phyloP scores from a whole-genome alignment of 92 coral and sea anemone genomes.

The Porites lobata region DNA sequence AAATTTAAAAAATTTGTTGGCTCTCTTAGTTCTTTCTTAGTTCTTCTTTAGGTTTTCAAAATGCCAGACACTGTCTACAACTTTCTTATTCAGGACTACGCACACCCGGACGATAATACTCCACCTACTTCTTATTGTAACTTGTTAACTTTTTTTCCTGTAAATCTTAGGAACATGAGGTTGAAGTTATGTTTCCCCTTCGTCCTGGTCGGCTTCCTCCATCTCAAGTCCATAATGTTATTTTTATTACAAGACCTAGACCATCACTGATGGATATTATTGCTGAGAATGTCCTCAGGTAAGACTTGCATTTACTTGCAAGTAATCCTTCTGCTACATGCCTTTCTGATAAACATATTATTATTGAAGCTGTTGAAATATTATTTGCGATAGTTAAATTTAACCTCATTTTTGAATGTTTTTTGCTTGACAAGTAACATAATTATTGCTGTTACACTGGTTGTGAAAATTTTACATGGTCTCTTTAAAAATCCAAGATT shows the following conservation, averaged over 20 bases:
- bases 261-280: slow-evolving; percentile 96
- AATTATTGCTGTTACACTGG: too few relatives aligned
- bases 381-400: background rate
- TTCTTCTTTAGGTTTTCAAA: too few relatives aligned
- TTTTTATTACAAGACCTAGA: slow-evolving; percentile 95
- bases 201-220: slow-evolving; percentile 89
- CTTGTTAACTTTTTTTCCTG: background rate
- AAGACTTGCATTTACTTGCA: background rate
- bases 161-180: slow-evolving; percentile 93
- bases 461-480: too few relatives aligned
- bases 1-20: too few relatives aligned
- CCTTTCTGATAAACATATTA: too few relatives aligned
- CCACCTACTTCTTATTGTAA: too few relatives aligned
- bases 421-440: background rate
- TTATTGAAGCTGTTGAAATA: background rate
- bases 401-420: background rate
- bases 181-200: slow-evolving; percentile 93
- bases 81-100: too few relatives aligned
- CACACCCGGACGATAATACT: too few relatives aligned
- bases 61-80: too few relatives aligned
- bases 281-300: slow-evolving; percentile 92
- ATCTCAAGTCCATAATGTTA: slow-evolving; percentile 85
- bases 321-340: too few relatives aligned
- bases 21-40: too few relatives aligned
- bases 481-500: too few relatives aligned